phyloP scores from a whole-genome alignment of 2,797 vertebrate species.

The Rhinella marina region DNA sequence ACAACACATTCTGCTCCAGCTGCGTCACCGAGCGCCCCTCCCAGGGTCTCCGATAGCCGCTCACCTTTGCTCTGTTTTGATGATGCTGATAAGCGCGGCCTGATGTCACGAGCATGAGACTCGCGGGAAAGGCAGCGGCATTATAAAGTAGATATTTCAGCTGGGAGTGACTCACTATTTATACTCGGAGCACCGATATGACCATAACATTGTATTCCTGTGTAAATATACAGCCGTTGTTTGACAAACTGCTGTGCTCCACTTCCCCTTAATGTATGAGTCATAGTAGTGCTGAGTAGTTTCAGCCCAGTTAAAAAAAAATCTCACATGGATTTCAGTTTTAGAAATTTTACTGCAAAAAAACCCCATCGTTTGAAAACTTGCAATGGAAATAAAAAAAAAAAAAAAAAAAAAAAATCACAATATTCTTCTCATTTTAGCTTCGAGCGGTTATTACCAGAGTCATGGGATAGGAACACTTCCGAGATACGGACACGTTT shows the following conservation, averaged over 20 bases:
- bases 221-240: slow-evolving; percentile 35
- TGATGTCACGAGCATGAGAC: neutral
- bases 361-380: neutral
- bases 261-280: slow-evolving; percentile 32
- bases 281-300: neutral
- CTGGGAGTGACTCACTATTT: slow-evolving; percentile 44
- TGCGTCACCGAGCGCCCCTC: neutral
- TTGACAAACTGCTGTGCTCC: slow-evolving; percentile 25
- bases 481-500: too few species aligned
- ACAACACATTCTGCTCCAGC: neutral
- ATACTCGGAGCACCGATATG: slow-evolving; percentile 24
- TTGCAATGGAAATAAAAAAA: neutral
- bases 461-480: neutral
- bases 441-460: neutral
- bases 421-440: neutral
- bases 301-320: neutral
- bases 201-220: slow-evolving; percentile 30
- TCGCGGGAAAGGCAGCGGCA: slow-evolving; percentile 18
- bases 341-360: neutral
- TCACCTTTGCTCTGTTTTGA: too few species aligned
- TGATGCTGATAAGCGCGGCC: neutral
- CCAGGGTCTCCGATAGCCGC: neutral
- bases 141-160: slow-evolving; percentile 35
- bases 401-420: neutral
- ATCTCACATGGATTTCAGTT: neutral